Evolutionary conservation across 2,113 vertebrate genomes (phyloP), one percentile per base, ranked within the genome.

Genomic region (Carassius auratus): DNA sequence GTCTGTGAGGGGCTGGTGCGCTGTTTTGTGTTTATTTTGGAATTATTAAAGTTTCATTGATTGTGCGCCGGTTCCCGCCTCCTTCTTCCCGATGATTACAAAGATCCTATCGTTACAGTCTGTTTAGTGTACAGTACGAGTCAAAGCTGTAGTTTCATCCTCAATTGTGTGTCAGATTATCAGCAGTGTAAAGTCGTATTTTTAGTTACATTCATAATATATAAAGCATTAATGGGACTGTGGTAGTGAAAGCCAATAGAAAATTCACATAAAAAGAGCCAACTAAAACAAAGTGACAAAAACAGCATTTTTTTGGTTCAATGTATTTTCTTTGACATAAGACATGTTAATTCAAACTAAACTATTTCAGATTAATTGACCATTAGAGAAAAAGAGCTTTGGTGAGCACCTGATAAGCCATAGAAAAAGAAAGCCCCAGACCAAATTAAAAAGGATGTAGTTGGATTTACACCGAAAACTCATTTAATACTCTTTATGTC

Each of bases 361-460:
- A 26, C 26, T 26, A 26, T 26, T 26, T 26, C 26, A 26, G 26
- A 26, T 71, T 3, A 38, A 71, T 8, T 21, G 38, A 66, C 26
- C 17, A 48, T 79, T 57, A 88, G 1, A 95, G 95, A 94, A 92
- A 91, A 87, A 94, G 81, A 77, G 0, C 88, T 0, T 55, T 82
- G 38, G 75, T 94, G 87, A 96, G 89, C 57, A 96, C 82, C 19
- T 73, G 90, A 89, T 94, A 95, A 0, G 94, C 93, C 96, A 97
- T 97, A 0, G 95, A 96, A 21, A 19, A 71, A 91, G 90, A 0
- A 85, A 12, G 91, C 0, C 94, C 96, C 57, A 83, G n/a, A 0
- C 89, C 36, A 26, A 26, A 26, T 26, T 26, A 26, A 26, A 26
- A 26, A 26, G 26, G 26, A 26, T 26, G 26, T 26, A 26, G 26